These are phyloP conservation scores for Candoia aspera DNA, from an alignment of 2,113 vertebrate genomes.

Conservation along the genomic window DNA sequence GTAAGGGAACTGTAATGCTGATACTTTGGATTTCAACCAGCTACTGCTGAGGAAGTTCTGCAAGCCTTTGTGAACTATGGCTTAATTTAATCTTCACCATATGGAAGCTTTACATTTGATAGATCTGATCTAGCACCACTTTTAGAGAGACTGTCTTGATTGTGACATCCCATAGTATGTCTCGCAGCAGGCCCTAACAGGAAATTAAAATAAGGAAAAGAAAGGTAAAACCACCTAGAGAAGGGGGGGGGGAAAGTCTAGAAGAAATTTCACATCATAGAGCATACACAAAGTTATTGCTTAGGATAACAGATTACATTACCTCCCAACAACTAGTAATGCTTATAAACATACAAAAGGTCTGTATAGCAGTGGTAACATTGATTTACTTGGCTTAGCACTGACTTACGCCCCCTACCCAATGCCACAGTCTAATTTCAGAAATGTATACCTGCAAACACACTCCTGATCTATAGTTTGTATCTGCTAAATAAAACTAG, in stretches of 20 bases:
- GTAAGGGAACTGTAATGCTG: background rate
- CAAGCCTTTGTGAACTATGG: background rate
- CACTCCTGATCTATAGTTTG: background rate
- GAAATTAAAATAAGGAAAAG: background rate
- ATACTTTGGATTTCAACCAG: background rate
- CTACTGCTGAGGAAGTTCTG: background rate
- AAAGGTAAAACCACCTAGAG: background rate
- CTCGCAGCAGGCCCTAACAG: constrained; percentile 40
- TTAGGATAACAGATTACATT: background rate
- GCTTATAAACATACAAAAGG: background rate
- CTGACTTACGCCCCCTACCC: background rate
- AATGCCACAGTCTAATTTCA: background rate
- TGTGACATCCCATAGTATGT: background rate
- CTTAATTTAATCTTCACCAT: background rate
- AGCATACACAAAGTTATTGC: background rate
- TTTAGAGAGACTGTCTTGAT: background rate
- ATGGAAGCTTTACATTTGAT: background rate
- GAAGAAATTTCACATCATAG: background rate
- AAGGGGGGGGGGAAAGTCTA: background rate
- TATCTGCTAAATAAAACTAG: background rate
- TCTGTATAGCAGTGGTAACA: background rate
- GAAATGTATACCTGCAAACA: background rate
- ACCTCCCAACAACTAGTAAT: background rate
- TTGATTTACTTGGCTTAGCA: background rate
- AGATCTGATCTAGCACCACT: background rate